Evolutionary conservation across 2,888 invertebrate genomes (phyloP).

Genomic region (Bedellia somnulentella): DNA sequence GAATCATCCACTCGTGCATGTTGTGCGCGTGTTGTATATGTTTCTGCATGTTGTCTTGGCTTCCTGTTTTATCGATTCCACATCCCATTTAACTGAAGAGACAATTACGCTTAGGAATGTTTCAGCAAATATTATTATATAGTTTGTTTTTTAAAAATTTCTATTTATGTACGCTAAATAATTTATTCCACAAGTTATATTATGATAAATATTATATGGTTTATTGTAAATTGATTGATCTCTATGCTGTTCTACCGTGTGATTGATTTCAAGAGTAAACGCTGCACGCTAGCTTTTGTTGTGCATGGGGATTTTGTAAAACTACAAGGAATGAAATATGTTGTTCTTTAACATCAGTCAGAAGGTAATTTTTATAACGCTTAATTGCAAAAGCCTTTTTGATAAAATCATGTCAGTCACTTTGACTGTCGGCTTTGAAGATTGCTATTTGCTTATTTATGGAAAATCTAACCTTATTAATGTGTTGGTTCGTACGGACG

Average conservation of each 20-base stretch:
- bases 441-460: conserved; percentile 54
- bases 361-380: conserved; percentile 53
- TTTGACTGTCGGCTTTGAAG: conserved; percentile 49
- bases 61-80: no score
- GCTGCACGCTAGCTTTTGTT: conserved; percentile 61
- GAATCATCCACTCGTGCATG: conserved; percentile 47
- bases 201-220: no score
- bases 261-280: conserved; percentile 46
- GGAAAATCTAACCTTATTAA: conserved; percentile 63
- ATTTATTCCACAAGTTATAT: no score
- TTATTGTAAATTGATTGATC: no score
- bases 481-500: conserved; percentile 63
- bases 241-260: conserved; percentile 39
- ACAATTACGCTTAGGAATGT: no score
- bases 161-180: no score
- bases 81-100: no score
- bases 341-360: conserved; percentile 20
- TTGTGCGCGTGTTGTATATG: conserved; percentile 44
- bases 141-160: no score
- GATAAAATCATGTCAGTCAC: conserved; percentile 12
- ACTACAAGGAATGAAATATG: conserved; percentile 49
- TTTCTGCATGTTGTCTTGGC: conserved; percentile 60
- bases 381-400: conserved; percentile 30
- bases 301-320: conserved; percentile 58
- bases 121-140: no score